Percentiles rank a stretch among this genome's conserved stretches.
Evolutionary conservation across 1,140 invertebrate species (phyloP).

Genomic region (Neodiprion pinetum): DNA sequence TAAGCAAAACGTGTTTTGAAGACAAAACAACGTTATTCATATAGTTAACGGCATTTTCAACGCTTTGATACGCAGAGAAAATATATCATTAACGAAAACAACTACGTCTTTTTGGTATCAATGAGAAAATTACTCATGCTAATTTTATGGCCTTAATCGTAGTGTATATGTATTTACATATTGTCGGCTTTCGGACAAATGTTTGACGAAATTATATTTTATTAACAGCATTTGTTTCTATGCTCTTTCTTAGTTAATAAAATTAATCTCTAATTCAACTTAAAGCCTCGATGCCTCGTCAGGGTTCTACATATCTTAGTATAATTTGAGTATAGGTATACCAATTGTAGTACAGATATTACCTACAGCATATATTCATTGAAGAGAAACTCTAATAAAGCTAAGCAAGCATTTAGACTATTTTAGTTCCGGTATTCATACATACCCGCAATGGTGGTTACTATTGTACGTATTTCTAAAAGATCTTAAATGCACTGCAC

Average conservation of each 20-base stretch:
- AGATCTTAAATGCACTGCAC: too few relatives aligned
- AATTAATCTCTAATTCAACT: neutral
- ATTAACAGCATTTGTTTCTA: too few relatives aligned
- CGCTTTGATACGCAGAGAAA: too few relatives aligned
- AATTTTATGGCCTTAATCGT: neutral
- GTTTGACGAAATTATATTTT: neutral
- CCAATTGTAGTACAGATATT: neutral
- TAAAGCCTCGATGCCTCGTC: neutral
- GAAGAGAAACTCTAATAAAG: too few relatives aligned
- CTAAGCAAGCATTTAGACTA: too few relatives aligned
- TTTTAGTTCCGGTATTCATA: too few relatives aligned
- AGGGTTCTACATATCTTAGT: neutral
- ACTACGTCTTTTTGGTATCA: neutral
- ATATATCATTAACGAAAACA: too few relatives aligned
- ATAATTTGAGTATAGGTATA: too few relatives aligned
- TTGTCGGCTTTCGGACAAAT: neutral
- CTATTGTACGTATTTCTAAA: too few relatives aligned
- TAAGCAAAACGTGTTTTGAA: neutral
- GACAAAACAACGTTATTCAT: neutral
- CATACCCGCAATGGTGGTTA: too few relatives aligned
- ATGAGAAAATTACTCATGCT: neutral
- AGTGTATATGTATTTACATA: neutral
- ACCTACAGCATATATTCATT: neutral
- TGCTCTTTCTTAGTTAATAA: neutral
- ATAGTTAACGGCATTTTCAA: neutral